phyloP scores from a whole-genome alignment of 2,113 vertebrate genomes.

The Ctenodactylus gundi region DNA sequence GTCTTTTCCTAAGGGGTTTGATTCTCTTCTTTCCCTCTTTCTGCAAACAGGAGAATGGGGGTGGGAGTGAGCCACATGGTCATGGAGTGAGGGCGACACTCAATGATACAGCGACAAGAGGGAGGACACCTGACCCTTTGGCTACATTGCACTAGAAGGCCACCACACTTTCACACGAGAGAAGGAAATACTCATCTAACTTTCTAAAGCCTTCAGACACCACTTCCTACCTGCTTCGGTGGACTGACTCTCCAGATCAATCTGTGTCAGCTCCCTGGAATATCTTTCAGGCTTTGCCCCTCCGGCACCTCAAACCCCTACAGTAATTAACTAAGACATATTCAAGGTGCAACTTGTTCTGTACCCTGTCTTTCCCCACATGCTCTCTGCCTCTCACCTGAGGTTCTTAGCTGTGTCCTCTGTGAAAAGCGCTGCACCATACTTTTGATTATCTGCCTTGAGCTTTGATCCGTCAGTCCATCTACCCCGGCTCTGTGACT shows the following conservation, averaged over 20 bases:
- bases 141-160: background rate
- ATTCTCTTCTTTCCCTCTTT: background rate
- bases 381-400: background rate
- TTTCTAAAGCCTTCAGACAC: background rate
- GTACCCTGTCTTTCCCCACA: background rate
- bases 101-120: background rate
- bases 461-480: conserved; percentile 18
- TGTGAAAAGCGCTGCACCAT: background rate
- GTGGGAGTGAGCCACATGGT: background rate
- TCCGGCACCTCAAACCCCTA: background rate
- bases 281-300: background rate
- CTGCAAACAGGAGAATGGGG: background rate
- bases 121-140: background rate
- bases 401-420: conserved; percentile 9
- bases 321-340: background rate
- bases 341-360: conserved; percentile 26
- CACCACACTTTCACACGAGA: background rate
- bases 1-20: background rate
- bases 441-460: conserved; percentile 34
- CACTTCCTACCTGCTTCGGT: background rate
- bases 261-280: background rate
- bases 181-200: background rate
- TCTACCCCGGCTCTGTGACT: background rate
- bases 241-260: background rate
- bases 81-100: background rate